Evolutionary conservation across 2,797 vertebrate genomes (phyloP), one percentile per base, ranked within the genome.

Genomic region (Darevskia nairensis): DNA sequence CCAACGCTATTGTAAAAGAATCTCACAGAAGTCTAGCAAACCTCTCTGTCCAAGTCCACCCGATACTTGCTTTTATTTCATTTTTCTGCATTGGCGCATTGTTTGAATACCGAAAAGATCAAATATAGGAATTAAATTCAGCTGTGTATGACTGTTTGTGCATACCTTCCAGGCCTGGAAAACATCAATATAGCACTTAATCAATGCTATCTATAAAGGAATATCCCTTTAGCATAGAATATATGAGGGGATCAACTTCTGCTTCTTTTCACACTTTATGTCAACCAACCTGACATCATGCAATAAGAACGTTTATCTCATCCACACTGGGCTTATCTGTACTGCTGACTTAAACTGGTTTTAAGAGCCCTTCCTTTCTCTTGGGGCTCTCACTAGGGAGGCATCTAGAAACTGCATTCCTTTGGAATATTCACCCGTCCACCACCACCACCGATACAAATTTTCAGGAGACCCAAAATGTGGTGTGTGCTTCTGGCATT

Each of bases 101-200:
- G 44, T 87, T 46, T 66, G 82, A 94, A 87, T 78, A 55, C 0
- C 27, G 61, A 68, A 86, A 89, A 32, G 0, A 87, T 80, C 1
- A 91, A 15, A 4, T 2, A 15, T 15, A 0, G 79, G 83, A 87
- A 0, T 0, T 80, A 90, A 92, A 90, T 4, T 64, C 61, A 41
- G 23, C 41, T 88, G 29, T 25, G 1, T 1, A 44, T 2, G 1
- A 27, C 0, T 74, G 19, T 3, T 32, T 90, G 90, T 84, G 71
- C 64, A 72, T 1, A 64, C 23, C 21, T 91, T 85, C 19, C 59
- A 27, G 6, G 77, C 0, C 2, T 75, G 71, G 82, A 85, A 82
- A 89, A 90, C 85, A 23, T 1, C 3, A 87, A 90, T 41, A n/a
- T 84, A 90, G 89, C 3, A 0, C 8, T 13, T 89, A 23, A 35